Conservation (phyloP, 2,888 invertebrate species). For the Seira sanloemensis region DNA sequence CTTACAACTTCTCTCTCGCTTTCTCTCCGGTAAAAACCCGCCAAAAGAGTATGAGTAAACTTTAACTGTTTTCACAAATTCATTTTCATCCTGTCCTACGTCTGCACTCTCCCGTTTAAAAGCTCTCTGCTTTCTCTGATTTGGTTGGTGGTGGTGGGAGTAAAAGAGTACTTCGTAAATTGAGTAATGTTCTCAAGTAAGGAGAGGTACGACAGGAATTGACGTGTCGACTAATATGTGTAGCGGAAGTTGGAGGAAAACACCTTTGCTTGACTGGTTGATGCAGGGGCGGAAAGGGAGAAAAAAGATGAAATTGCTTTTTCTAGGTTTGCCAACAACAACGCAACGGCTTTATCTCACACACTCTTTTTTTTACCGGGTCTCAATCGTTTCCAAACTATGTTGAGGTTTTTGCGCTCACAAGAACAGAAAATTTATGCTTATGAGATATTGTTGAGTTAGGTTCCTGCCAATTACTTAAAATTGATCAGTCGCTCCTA, state of each 20-base stretch:
- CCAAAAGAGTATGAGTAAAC: too few relatives aligned
- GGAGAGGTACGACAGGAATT: slow-evolving; percentile 40
- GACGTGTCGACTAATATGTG: slow-evolving; percentile 51
- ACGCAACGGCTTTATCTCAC: too few relatives aligned
- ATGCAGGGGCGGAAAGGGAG: neutral
- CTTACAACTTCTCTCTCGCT: too few relatives aligned
- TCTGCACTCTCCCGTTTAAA: neutral
- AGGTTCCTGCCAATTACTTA: slow-evolving; percentile 54
- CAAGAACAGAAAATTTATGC: slow-evolving; percentile 49
- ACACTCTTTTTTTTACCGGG: too few relatives aligned
- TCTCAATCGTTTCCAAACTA: too few relatives aligned
- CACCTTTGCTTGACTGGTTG: slow-evolving; percentile 5
- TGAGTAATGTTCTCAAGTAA: slow-evolving; percentile 22
- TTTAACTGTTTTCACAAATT: slow-evolving; percentile 50
- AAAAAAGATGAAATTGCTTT: slow-evolving; percentile 39
- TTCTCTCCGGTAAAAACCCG: too few relatives aligned
- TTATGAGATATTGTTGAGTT: slow-evolving; percentile 53
- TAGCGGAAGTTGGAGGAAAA: slow-evolving; percentile 44
- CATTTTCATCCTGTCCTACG: slow-evolving; percentile 29
- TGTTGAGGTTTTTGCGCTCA: too few relatives aligned
- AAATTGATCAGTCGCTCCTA: slow-evolving; percentile 62
- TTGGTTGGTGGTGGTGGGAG: too few relatives aligned
- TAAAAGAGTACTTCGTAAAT: too few relatives aligned
- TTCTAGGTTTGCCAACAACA: too few relatives aligned
- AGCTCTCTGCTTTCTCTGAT: neutral